These are phyloP conservation scores for Eupithecia dodoneata DNA, from an alignment of 2,888 invertebrate species.

Conservation along the genomic window DNA sequence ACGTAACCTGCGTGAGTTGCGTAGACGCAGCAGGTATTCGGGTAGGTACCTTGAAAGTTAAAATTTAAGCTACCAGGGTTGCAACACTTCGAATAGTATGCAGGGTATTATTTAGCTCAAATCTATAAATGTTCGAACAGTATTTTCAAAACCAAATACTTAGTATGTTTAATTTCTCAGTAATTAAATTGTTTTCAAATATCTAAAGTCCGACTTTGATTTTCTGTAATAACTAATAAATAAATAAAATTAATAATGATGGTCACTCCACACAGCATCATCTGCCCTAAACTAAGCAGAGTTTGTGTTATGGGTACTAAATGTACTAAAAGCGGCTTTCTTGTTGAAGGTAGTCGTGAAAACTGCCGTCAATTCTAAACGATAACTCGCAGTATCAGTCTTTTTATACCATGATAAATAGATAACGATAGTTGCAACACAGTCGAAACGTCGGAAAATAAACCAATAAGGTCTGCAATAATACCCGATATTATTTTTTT, in stretches of 20 bases:
- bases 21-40: neutral
- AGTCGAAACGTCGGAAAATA: neutral
- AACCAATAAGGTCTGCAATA: neutral
- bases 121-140: neutral
- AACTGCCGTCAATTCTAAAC: neutral
- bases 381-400: neutral
- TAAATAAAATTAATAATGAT: no score
- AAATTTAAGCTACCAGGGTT: neutral
- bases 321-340: no score
- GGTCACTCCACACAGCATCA: no score
- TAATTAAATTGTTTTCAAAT: no score
- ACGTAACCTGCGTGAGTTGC: neutral
- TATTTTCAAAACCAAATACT: neutral
- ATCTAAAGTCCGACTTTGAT: no score
- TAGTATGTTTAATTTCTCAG: no score
- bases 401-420: neutral
- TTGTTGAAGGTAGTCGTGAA: neutral
- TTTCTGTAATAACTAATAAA: no score
- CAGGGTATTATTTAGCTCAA: neutral
- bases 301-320: no score
- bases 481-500: neutral
- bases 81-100: neutral
- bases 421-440: neutral
- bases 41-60: neutral
- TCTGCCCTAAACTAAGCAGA: no score